Evolutionary conservation across 2,113 vertebrate species (phyloP).

Genomic region (Andinoacara biseriatus): DNA sequence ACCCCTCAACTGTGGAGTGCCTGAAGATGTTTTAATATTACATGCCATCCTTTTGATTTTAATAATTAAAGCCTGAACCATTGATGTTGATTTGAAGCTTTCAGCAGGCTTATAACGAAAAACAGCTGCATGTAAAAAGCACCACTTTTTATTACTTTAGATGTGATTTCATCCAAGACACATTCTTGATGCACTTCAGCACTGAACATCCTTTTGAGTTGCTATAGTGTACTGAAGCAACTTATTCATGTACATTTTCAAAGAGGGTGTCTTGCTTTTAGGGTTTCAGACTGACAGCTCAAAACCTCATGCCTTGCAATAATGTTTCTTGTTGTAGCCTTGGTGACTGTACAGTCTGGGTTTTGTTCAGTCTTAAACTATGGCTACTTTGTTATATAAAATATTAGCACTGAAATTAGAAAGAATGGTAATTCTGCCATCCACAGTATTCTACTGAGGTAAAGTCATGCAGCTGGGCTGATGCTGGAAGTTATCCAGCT

Average conservation of each 20-base stretch:
- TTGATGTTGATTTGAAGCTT: constrained; percentile 77
- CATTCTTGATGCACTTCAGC: constrained; percentile 33
- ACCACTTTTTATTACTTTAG: constrained; percentile 47
- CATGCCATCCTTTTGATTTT: constrained; percentile 78
- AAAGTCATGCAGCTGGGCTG: neutral
- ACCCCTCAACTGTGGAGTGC: constrained; percentile 56
- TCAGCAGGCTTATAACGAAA: constrained; percentile 53
- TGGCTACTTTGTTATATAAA: constrained; percentile 5
- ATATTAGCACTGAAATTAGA: neutral
- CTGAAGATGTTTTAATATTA: constrained; percentile 81
- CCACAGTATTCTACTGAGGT: neutral
- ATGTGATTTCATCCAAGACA: constrained; percentile 26
- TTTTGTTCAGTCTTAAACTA: neutral
- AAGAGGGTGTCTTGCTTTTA: constrained; percentile 17
- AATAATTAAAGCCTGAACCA: constrained; percentile 76
- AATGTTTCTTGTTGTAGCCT: constrained; percentile 13
- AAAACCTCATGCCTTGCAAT: constrained; percentile 16
- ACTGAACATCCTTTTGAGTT: constrained; percentile 13
- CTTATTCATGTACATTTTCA: constrained; percentile 36
- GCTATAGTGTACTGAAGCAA: neutral
- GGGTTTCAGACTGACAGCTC: constrained; percentile 28
- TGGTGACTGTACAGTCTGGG: constrained; percentile 7
- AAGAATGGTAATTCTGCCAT: neutral
- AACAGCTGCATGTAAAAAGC: constrained; percentile 61
- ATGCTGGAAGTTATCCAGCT: neutral